Conservation (phyloP, 2,797 vertebrate genomes). For the Cuculus canorus region DNA sequence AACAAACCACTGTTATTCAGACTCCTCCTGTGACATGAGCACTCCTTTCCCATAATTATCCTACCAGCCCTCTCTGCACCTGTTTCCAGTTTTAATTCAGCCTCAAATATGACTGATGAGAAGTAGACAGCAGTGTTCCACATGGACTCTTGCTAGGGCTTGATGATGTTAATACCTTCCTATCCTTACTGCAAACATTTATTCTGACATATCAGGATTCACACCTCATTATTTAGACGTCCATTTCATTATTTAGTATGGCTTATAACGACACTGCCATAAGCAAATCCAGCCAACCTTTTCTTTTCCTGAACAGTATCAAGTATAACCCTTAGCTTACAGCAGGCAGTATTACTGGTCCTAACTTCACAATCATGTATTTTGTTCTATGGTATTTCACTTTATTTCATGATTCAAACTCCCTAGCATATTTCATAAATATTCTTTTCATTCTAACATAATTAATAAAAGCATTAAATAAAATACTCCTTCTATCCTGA, state of each 20-base stretch:
- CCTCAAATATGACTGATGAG: not conserved
- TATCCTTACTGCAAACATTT: not conserved
- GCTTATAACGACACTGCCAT: not conserved
- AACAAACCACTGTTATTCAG: not conserved
- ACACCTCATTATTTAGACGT: not conserved
- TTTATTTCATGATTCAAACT: not conserved
- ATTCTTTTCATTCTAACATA: not conserved
- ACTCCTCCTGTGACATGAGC: not conserved
- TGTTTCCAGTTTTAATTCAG: not conserved
- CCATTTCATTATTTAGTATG: not conserved
- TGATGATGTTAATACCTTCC: not conserved
- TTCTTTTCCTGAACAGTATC: not conserved
- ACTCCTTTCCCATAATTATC: not conserved
- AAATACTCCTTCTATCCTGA: not conserved
- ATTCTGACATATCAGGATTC: not conserved
- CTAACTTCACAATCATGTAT: not conserved
- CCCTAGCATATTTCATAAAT: not conserved
- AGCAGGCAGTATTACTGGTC: not conserved
- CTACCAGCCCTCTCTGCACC: not conserved
- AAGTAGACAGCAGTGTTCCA: not conserved
- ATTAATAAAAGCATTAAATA: not conserved
- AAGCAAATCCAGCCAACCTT: not conserved
- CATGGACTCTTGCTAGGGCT: not conserved
- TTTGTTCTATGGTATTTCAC: not conserved
- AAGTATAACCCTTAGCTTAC: not conserved